Conservation (phyloP, 2,113 vertebrate species). For the Prunella fulvescens region DNA sequence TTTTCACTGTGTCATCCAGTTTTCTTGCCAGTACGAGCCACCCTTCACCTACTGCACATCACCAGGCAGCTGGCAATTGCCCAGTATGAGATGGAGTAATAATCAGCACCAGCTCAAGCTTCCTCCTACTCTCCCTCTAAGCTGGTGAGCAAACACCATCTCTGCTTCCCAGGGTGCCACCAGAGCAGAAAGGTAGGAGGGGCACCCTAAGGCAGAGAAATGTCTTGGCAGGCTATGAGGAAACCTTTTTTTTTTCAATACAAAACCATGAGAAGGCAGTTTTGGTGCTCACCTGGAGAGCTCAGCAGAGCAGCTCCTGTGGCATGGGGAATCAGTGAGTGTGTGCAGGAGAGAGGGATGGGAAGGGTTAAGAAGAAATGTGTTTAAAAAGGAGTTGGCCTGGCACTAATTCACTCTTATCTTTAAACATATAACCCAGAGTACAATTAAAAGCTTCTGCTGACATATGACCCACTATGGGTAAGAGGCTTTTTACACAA, state of each 20-base stretch:
- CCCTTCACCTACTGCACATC: neutral
- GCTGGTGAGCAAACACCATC: neutral
- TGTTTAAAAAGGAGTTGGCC: neutral
- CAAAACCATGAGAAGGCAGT: neutral
- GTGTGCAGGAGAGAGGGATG: neutral
- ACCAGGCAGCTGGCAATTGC: neutral
- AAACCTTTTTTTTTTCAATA: neutral
- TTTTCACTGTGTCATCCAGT: neutral
- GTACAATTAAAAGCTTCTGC: conserved; percentile 8
- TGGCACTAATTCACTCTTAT: conserved; percentile 1
- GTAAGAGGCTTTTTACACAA: conserved; percentile 1
- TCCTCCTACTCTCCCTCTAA: neutral
- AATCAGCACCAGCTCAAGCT: neutral
- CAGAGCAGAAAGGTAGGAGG: neutral
- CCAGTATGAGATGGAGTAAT: neutral
- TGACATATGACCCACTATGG: neutral
- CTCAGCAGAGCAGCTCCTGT: neutral
- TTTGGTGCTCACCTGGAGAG: neutral
- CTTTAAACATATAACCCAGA: neutral
- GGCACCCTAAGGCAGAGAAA: neutral
- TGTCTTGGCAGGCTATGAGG: neutral
- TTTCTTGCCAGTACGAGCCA: neutral
- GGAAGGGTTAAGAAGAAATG: neutral
- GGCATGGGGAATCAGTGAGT: neutral
- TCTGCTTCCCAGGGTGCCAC: neutral